These are phyloP conservation scores for Carterocephalus palaemon DNA, from an alignment of 2,888 invertebrate species.

Conservation along the genomic window DNA sequence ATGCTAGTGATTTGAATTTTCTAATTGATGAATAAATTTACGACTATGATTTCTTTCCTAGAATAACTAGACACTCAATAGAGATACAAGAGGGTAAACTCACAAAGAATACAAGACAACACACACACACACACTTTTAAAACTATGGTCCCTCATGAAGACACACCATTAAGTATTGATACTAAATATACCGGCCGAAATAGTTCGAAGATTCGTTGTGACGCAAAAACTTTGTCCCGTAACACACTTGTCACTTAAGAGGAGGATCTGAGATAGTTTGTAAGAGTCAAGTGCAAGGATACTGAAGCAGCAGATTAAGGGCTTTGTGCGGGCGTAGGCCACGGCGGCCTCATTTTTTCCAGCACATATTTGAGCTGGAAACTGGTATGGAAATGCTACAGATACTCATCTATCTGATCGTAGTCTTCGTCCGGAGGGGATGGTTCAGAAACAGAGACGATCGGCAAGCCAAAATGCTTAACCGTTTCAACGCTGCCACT, in stretches of 20 bases:
- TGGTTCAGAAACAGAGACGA: slow-evolving; percentile 88
- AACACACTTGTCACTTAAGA: slow-evolving; percentile 30
- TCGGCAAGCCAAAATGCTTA: slow-evolving; percentile 84
- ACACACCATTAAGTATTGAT: slow-evolving; percentile 49
- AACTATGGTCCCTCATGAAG: slow-evolving; percentile 69
- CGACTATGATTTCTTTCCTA: slow-evolving; percentile 33
- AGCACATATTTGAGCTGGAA: slow-evolving; percentile 75
- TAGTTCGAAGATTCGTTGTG: slow-evolving; percentile 55
- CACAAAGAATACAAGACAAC: slow-evolving; percentile 42
- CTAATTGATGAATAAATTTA: slow-evolving; percentile 39
- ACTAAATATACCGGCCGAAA: slow-evolving; percentile 40
- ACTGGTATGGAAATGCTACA: slow-evolving; percentile 78
- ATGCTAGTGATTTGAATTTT: slow-evolving; percentile 44
- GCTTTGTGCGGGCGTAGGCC: slow-evolving; percentile 68
- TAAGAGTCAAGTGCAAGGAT: slow-evolving; percentile 42
- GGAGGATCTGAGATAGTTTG: slow-evolving; percentile 9
- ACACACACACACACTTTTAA: slow-evolving; percentile 55
- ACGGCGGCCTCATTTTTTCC: slow-evolving; percentile 70
- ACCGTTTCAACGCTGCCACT: slow-evolving; percentile 75
- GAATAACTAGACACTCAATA: slow-evolving; percentile 46
- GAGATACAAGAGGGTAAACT: slow-evolving; percentile 50
- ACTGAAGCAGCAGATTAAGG: slow-evolving; percentile 43
- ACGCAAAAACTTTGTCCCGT: slow-evolving; percentile 34
- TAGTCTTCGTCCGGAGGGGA: slow-evolving; percentile 87
- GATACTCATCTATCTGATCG: slow-evolving; percentile 80